These are phyloP conservation scores for Plodia interpunctella DNA, from an alignment of 1,140 invertebrate species.

Conservation along the genomic window DNA sequence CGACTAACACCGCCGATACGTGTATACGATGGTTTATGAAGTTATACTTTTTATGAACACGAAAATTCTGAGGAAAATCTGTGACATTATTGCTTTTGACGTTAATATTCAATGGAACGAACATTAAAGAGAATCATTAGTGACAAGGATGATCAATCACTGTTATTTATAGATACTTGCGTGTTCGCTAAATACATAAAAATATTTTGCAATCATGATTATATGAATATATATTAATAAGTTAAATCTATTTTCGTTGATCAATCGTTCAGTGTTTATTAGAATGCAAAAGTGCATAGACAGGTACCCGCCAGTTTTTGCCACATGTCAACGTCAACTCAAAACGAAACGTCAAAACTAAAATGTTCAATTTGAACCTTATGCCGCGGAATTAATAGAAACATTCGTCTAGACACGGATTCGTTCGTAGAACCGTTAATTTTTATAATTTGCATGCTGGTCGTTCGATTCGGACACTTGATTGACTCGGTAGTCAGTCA, in stretches of 20 bases:
- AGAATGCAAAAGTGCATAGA: slow-evolving; percentile 35
- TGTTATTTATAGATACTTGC: slow-evolving; percentile 1
- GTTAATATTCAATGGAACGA: slow-evolving; percentile 4
- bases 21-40: background rate
- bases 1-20: background rate
- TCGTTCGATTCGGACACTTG: slow-evolving; percentile 51
- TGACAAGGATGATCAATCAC: slow-evolving; percentile 5
- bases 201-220: background rate
- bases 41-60: background rate
- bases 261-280: background rate
- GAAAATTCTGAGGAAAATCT: background rate
- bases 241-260: background rate
- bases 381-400: slow-evolving; percentile 17
- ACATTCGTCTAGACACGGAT: slow-evolving; percentile 5
- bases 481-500: slow-evolving; percentile 64
- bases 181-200: background rate
- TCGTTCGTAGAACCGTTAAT: slow-evolving; percentile 28
- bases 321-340: slow-evolving; percentile 39
- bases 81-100: slow-evolving; percentile 2
- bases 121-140: slow-evolving; percentile 7
- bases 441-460: slow-evolving; percentile 48
- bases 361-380: slow-evolving; percentile 27
- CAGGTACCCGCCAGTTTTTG: slow-evolving; percentile 37
- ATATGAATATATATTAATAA: background rate
- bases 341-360: slow-evolving; percentile 37